phyloP scores from a whole-genome alignment of 2,113 vertebrate species.

The Tragelaphus buxtoni region DNA sequence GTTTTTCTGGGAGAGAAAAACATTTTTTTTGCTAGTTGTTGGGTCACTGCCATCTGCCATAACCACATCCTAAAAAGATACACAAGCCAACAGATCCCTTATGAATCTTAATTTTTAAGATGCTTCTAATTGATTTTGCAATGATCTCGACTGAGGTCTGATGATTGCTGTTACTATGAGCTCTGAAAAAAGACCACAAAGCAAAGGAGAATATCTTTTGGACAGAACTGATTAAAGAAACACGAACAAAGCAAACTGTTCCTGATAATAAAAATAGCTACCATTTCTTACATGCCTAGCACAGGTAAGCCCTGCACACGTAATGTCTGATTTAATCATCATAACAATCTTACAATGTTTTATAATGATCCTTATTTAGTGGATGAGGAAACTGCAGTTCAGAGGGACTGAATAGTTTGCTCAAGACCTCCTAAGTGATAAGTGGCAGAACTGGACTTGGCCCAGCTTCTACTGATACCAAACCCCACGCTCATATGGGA shows the following conservation, averaged over 20 bases:
- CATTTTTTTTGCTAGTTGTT: not conserved
- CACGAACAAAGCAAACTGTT: not conserved
- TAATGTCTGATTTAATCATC: not conserved
- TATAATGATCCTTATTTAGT: not conserved
- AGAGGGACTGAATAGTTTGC: not conserved
- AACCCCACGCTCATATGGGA: no score
- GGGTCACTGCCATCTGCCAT: not conserved
- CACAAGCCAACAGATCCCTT: not conserved
- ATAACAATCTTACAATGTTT: not conserved
- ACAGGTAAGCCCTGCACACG: not conserved
- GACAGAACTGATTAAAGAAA: not conserved
- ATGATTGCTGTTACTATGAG: not conserved
- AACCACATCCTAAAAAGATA: not conserved
- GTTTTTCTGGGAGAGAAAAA: not conserved
- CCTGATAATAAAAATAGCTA: not conserved
- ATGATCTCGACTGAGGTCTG: not conserved
- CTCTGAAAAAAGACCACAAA: not conserved
- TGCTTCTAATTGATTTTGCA: not conserved
- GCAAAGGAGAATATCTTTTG: not conserved
- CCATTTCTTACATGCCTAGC: not conserved
- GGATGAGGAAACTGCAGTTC: not conserved
- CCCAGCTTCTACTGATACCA: not conserved
- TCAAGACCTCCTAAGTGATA: not conserved
- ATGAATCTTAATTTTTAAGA: not conserved
- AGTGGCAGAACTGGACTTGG: not conserved